These are phyloP conservation scores for Branchipolynoe longqiensis DNA, from an alignment of 2,888 invertebrate genomes.

Conservation along the genomic window DNA sequence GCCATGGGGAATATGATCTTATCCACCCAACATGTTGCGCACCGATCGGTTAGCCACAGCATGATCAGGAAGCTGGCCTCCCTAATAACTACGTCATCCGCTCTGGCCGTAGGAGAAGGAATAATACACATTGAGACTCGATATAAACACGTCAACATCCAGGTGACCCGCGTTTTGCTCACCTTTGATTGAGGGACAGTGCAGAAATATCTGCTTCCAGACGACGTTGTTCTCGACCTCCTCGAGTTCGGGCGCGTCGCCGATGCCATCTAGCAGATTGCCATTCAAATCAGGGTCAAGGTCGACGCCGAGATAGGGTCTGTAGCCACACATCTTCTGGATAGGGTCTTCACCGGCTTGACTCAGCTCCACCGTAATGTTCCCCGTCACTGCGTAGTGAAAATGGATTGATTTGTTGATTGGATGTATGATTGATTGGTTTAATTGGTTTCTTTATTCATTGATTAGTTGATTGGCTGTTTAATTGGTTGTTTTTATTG, in stretches of 20 bases:
- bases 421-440: neutral
- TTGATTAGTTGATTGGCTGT: too few relatives aligned
- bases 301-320: conserved; percentile 22
- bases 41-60: too few relatives aligned
- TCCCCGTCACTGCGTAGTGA: neutral
- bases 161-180: too few relatives aligned
- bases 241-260: neutral
- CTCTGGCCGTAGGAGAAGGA: too few relatives aligned
- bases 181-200: neutral
- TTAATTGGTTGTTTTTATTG: neutral
- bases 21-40: too few relatives aligned
- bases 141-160: too few relatives aligned
- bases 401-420: neutral
- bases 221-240: neutral
- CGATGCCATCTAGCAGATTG: neutral
- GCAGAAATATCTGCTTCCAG: neutral
- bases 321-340: conserved; percentile 2
- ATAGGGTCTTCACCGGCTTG: neutral
- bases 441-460: too few relatives aligned
- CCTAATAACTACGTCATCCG: too few relatives aligned
- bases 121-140: too few relatives aligned
- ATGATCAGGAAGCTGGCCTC: too few relatives aligned
- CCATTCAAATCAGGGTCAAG: conserved; percentile 1
- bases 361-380: neutral
- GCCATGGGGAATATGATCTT: too few relatives aligned